Evolutionary conservation across 2,797 vertebrate species (phyloP), one percentile per base, ranked within the genome.

Genomic region (Pseudopleuronectes americanus): DNA sequence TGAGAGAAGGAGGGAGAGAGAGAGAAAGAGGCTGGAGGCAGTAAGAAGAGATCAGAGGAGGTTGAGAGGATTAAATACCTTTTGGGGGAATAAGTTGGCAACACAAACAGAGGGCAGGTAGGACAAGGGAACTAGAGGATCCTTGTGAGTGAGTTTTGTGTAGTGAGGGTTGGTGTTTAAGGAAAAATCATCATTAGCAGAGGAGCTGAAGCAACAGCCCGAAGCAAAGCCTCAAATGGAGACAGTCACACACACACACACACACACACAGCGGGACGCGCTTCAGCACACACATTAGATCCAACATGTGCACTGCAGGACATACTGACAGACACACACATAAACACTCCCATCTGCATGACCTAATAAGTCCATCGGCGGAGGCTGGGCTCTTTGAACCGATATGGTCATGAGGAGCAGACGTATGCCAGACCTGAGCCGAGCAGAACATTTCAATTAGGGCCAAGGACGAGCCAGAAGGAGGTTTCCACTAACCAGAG

Each of bases 311-410:
- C 73, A 26, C 65, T 58, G 63, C 58, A 49, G 57, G 66, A 72
- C 80, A 72, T 73, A 51, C 74, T 59, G 41, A 71, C 77, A 71
- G 67, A 77, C 61, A 43, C 59, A 84, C 77, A 71, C 71, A 81
- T 84, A 90, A 87, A 90, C 89, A 89, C 64, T 84, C 57, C 62
- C 72, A 68, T 76, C 80, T 64, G 66, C 51, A 86, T 92, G 85
- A 77, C 90, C 90, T 85, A 92, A 92, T 91, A 92, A 89, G 90
- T 89, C 83, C 82, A 89, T 54, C 48, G 0, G 64, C 7, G 56
- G 66, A 69, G 65, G 72, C 79, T 9, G 54, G 54, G 45, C 65
- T 84, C 71, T 19, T 14, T 61, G 68, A 64, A 76, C 87, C 21
- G 72, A 87, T 84, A 84, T 81, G 84, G 89, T 87, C 87, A 90